Evolutionary conservation across 2,888 invertebrate species (phyloP).

Genomic region (Papilio gigon): DNA sequence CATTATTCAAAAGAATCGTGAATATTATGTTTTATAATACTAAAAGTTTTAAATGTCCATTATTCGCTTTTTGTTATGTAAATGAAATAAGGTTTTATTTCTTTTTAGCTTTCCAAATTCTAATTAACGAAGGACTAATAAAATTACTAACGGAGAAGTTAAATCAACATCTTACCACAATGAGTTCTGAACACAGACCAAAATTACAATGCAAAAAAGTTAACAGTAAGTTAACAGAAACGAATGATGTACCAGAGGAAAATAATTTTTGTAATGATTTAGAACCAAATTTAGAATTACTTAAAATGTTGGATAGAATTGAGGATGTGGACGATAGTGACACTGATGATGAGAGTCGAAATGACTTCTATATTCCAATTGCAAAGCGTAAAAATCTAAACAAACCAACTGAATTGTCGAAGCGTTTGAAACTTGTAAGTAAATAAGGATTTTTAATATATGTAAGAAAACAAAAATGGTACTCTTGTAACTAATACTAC

Average conservation of each 20-base stretch:
- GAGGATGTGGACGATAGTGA: conserved; percentile 72
- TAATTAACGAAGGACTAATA: conserved; percentile 75
- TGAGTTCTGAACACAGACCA: conserved; percentile 69
- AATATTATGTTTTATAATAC: too few species aligned
- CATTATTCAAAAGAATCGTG: too few species aligned
- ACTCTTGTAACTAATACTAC: too few species aligned
- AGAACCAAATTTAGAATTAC: conserved; percentile 71
- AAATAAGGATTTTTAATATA: neutral
- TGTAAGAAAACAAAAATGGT: too few species aligned
- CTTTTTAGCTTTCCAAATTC: conserved; percentile 74
- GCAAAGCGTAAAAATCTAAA: conserved; percentile 59
- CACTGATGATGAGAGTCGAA: conserved; percentile 69
- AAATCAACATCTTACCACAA: conserved; percentile 64
- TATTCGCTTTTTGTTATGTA: neutral
- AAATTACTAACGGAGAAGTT: conserved; percentile 71
- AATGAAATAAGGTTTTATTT: too few species aligned
- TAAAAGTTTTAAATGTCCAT: too few species aligned
- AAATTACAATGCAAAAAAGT: neutral
- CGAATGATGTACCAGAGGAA: conserved; percentile 22
- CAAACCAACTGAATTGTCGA: conserved; percentile 63
- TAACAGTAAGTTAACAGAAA: neutral
- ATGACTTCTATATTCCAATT: conserved; percentile 60
- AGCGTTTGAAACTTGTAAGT: conserved; percentile 61
- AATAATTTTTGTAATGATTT: conserved; percentile 39
- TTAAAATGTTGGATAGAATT: conserved; percentile 78